phyloP scores from a whole-genome alignment of 2,797 vertebrate species.

The Rhinichthys osculus region DNA sequence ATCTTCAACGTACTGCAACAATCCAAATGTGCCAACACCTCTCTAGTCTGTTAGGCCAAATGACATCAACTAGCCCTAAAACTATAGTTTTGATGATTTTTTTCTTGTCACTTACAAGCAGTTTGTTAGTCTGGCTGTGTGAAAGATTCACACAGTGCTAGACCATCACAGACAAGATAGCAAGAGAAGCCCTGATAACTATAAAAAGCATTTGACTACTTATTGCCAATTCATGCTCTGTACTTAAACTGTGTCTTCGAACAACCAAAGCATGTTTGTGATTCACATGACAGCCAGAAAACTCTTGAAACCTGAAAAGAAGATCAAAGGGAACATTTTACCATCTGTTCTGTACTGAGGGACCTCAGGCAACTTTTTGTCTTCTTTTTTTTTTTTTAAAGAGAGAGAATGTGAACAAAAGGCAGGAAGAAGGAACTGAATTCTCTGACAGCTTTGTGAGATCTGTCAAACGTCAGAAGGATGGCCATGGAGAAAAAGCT shows the following conservation, averaged over 20 bases:
- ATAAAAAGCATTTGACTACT: slow-evolving; percentile 47
- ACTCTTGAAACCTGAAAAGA: slow-evolving; percentile 43
- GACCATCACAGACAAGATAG: slow-evolving; percentile 11
- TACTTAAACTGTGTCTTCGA: slow-evolving; percentile 36
- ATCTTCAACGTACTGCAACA: too few species aligned
- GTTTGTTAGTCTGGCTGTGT: slow-evolving; percentile 34
- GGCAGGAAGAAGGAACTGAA: slow-evolving; percentile 10
- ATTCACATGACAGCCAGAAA: slow-evolving; percentile 58
- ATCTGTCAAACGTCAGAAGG: slow-evolving; percentile 41
- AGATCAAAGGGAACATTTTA: slow-evolving; percentile 56
- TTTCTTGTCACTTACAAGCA: slow-evolving; percentile 1
- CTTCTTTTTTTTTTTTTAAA: not conserved
- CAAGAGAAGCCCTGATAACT: slow-evolving; percentile 14
- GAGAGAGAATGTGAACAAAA: slow-evolving; percentile 25
- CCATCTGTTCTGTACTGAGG: slow-evolving; percentile 32
- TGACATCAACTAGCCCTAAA: not conserved
- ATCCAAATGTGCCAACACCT: not conserved
- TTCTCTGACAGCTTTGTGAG: slow-evolving; percentile 22
- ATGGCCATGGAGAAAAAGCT: not conserved
- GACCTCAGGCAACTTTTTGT: not conserved
- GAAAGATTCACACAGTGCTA: slow-evolving; percentile 20
- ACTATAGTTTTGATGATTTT: not conserved
- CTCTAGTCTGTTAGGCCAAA: not conserved
- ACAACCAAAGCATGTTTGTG: slow-evolving; percentile 41
- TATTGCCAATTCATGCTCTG: slow-evolving; percentile 39